Conservation (phyloP, 2,113 vertebrate genomes). For the Apeltes quadracus region DNA sequence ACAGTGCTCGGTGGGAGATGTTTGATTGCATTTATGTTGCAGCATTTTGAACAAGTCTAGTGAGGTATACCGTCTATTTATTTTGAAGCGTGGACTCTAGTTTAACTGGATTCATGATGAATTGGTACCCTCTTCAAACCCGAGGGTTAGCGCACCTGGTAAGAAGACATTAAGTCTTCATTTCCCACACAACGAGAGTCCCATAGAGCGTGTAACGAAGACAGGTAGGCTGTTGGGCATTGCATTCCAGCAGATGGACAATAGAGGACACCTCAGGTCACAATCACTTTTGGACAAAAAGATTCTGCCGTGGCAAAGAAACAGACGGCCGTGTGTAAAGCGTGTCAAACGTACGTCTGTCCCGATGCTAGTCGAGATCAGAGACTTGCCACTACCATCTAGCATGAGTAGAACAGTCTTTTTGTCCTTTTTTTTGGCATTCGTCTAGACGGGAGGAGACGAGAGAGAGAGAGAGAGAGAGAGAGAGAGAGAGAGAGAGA, state of each 20-base stretch:
- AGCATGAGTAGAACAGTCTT: too few species aligned
- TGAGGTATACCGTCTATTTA: not conserved
- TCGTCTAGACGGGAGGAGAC: too few species aligned
- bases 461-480: too few species aligned
- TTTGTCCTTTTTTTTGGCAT: too few species aligned
- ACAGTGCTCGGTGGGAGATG: not conserved
- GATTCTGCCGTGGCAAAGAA: not conserved
- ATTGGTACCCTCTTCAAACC: not conserved
- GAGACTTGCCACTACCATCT: too few species aligned
- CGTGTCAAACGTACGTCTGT: too few species aligned
- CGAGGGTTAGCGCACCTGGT: not conserved
- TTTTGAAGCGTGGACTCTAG: not conserved
- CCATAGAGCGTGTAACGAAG: too few species aligned
- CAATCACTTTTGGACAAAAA: too few species aligned
- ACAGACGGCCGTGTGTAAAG: not conserved
- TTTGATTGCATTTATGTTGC: constrained; percentile 11
- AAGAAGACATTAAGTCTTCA: not conserved
- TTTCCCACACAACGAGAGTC: not conserved
- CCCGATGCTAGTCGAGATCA: too few species aligned
- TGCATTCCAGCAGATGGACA: too few species aligned
- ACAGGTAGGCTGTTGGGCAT: too few species aligned
- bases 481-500: too few species aligned
- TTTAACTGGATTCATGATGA: not conserved
- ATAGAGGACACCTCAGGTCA: not conserved
- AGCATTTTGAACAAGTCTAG: not conserved